Conservation (phyloP, 2,113 vertebrate species). For the Microtus ochrogaster region DNA sequence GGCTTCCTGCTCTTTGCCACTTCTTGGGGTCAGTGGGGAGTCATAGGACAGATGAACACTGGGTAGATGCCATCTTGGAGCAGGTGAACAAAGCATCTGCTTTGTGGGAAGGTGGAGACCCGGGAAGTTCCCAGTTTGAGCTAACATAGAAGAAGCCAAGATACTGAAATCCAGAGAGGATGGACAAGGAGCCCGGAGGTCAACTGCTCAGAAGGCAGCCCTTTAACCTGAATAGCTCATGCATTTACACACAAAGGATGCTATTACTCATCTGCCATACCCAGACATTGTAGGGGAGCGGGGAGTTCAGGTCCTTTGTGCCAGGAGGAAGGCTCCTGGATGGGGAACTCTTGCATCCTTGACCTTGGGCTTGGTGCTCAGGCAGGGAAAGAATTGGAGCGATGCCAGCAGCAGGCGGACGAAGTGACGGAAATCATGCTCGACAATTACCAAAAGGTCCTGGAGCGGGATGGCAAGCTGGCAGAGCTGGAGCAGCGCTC, state of each 20-base stretch:
- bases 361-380: conserved; percentile 73
- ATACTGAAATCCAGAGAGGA: not conserved
- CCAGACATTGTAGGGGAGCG: not conserved
- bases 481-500: conserved; percentile 80
- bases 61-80: not conserved
- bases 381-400: conserved; percentile 78
- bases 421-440: conserved; percentile 85
- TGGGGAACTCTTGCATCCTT: conserved; percentile 32
- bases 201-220: not conserved
- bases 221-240: not conserved
- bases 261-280: not conserved
- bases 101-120: not conserved
- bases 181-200: not conserved
- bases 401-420: conserved; percentile 80
- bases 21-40: conserved; percentile 2
- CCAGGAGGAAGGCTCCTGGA: not conserved
- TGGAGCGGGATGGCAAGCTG: conserved; percentile 84
- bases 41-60: not conserved
- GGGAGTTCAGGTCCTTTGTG: not conserved
- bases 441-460: conserved; percentile 80
- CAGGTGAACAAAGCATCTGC: not conserved
- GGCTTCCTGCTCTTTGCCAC: not conserved
- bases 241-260: not conserved
- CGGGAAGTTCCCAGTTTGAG: not conserved
- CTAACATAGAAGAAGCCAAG: not conserved